Conservation (phyloP, 2,113 vertebrate species). For the Fulica atra region DNA sequence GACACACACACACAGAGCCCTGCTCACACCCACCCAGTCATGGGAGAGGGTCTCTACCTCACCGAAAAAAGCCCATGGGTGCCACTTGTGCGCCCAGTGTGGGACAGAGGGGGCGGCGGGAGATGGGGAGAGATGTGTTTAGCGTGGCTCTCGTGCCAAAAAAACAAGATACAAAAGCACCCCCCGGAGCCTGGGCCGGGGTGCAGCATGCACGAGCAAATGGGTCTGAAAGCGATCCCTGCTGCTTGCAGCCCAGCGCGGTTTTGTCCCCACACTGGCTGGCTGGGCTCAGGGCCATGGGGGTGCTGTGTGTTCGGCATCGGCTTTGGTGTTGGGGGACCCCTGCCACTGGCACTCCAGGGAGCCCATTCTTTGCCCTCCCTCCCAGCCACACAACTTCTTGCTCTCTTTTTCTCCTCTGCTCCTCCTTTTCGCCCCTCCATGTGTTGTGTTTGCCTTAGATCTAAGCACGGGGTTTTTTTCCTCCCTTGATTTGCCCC, state of each 20-base stretch:
- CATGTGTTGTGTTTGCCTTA: background rate
- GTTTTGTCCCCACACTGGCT: rapidly evolving
- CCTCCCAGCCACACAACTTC: background rate
- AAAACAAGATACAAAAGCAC: background rate
- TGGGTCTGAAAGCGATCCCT: background rate
- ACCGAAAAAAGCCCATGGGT: rapidly evolving
- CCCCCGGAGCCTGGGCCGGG: background rate
- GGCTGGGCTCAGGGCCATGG: rapidly evolving
- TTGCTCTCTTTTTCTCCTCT: no score
- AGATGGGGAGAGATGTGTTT: rapidly evolving
- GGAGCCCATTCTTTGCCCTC: background rate
- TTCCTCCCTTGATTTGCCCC: background rate
- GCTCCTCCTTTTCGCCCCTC: no score
- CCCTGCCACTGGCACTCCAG: rapidly evolving
- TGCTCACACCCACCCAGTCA: rapidly evolving
- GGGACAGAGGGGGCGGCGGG: background rate
- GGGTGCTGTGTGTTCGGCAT: rapidly evolving
- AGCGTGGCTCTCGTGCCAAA: background rate
- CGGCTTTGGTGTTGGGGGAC: background rate
- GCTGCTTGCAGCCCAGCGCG: background rate
- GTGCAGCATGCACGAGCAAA: background rate
- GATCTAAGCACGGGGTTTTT: background rate
- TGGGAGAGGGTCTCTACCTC: background rate
- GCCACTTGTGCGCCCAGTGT: background rate
- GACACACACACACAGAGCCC: no score